Conservation (phyloP, 2,888 invertebrate genomes). For the Dermolepida albohirtum region DNA sequence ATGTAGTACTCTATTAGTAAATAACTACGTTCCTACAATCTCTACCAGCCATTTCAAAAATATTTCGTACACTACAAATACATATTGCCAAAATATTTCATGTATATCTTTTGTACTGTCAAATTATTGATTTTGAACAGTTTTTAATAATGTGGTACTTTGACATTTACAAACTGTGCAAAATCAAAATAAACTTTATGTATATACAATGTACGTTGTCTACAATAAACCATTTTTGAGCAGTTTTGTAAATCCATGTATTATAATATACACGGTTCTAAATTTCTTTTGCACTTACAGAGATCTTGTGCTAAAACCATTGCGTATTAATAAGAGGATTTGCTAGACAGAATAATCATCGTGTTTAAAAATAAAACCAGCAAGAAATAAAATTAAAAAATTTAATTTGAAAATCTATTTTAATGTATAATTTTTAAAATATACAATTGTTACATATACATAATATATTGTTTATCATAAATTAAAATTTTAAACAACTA, state of each 20-base stretch:
- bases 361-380: slow-evolving; percentile 31
- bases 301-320: slow-evolving; percentile 44
- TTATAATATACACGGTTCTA: neutral
- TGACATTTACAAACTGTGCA: slow-evolving; percentile 27
- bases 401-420: slow-evolving; percentile 57
- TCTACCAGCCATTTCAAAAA: slow-evolving; percentile 53
- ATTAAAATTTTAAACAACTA: slow-evolving; percentile 59
- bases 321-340: slow-evolving; percentile 7
- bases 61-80: slow-evolving; percentile 53
- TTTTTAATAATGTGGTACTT: slow-evolving; percentile 16
- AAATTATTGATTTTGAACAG: slow-evolving; percentile 31
- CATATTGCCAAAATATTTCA: slow-evolving; percentile 55
- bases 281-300: slow-evolving; percentile 38
- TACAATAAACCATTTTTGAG: slow-evolving; percentile 25
- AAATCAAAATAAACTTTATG: slow-evolving; percentile 24
- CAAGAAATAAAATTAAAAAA: slow-evolving; percentile 47
- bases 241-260: slow-evolving; percentile 15
- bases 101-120: slow-evolving; percentile 45
- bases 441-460: slow-evolving; percentile 57
- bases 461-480: slow-evolving; percentile 53
- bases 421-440: slow-evolving; percentile 56
- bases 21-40: slow-evolving; percentile 52
- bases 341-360: neutral
- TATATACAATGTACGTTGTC: slow-evolving; percentile 10
- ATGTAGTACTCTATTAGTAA: slow-evolving; percentile 50